phyloP scores from a whole-genome alignment of 2,888 invertebrate species.

The Drosophila planitibia region DNA sequence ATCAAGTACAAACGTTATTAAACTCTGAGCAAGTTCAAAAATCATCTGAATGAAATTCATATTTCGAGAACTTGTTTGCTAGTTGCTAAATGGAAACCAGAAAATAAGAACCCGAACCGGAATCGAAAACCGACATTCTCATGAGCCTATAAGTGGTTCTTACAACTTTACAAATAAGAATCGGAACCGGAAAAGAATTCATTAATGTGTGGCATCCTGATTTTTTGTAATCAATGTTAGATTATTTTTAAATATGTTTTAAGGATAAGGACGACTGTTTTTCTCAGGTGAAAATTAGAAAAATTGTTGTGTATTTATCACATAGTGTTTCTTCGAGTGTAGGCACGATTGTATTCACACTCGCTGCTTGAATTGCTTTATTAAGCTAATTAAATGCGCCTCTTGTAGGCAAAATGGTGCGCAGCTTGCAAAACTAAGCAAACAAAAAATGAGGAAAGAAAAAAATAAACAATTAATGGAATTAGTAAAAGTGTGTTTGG shows the following conservation, averaged over 20 bases:
- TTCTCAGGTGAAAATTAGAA: background rate
- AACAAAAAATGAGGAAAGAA: background rate
- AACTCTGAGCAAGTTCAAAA: background rate
- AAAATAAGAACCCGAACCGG: background rate
- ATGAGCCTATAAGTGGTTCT: background rate
- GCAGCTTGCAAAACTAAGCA: conserved; percentile 43
- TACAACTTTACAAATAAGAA: background rate
- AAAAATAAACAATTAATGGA: conserved; percentile 70
- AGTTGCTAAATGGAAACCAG: background rate
- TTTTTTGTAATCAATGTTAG: background rate
- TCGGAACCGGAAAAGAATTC: background rate
- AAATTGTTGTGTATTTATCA: background rate
- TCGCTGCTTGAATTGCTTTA: conserved; percentile 72
- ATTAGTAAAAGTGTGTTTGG: conserved; percentile 62
- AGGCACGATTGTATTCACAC: conserved; percentile 53
- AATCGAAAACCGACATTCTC: background rate
- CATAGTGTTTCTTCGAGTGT: background rate
- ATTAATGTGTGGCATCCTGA: background rate
- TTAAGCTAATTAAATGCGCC: conserved; percentile 78
- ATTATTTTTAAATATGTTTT: background rate
- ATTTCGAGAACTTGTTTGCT: background rate
- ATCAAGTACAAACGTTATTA: background rate
- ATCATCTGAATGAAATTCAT: background rate
- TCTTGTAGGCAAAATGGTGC: conserved; percentile 64
- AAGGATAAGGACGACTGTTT: background rate